Evolutionary conservation across 2,113 vertebrate species (phyloP).

Genomic region (Geococcyx californianus): DNA sequence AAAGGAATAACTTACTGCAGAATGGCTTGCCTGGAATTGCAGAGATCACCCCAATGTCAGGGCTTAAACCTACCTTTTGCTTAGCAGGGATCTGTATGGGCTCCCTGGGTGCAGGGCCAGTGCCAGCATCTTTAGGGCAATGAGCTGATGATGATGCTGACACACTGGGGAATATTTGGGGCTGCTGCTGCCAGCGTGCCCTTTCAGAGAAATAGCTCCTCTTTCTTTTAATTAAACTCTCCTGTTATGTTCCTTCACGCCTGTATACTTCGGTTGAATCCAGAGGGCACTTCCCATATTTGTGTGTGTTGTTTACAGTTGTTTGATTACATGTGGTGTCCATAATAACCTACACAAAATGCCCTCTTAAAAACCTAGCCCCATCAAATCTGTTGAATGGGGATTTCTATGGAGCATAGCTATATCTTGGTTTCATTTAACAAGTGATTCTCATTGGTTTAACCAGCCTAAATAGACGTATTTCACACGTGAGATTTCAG

Average conservation of each 20-base stretch:
- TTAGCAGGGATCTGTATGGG: neutral
- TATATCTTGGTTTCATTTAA: neutral
- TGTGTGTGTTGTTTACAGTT: neutral
- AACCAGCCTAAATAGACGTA: neutral
- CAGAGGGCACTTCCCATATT: neutral
- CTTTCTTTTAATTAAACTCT: neutral
- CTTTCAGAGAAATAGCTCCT: neutral
- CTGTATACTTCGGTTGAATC: neutral
- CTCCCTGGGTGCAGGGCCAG: neutral
- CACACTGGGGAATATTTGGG: neutral
- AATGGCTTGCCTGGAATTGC: neutral
- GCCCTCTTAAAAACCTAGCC: neutral
- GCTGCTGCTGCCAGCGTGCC: neutral
- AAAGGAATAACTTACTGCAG: neutral
- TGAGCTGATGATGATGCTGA: neutral
- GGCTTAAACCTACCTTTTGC: neutral
- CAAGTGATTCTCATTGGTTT: neutral
- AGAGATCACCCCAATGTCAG: too few species aligned
- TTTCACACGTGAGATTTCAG: neutral
- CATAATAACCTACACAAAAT: neutral
- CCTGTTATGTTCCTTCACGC: rapidly evolving
- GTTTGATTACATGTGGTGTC: neutral
- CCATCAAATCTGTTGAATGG: neutral
- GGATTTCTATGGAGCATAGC: neutral
- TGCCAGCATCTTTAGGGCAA: neutral